Conservation (phyloP, 2,113 vertebrate species). For the Pseudopodoces humilis region DNA sequence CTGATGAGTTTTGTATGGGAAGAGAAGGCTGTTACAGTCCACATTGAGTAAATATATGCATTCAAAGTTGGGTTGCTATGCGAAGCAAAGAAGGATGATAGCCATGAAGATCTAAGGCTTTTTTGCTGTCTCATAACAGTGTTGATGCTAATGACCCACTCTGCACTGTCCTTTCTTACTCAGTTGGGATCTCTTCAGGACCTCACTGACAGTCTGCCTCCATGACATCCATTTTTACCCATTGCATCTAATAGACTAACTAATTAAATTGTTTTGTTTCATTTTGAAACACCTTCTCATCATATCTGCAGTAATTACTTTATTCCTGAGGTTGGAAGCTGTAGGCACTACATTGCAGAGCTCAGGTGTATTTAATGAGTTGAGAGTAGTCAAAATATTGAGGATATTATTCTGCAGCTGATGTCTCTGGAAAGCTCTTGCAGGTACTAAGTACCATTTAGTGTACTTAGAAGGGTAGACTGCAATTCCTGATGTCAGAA, state of each 20-base stretch:
- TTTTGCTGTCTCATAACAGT: background rate
- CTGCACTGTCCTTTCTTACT: background rate
- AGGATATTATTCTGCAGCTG: background rate
- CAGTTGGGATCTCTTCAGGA: background rate
- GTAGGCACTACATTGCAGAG: background rate
- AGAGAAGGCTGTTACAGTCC: background rate
- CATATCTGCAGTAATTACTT: background rate
- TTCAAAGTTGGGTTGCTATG: no score
- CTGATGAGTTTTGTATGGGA: background rate
- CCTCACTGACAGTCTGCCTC: background rate
- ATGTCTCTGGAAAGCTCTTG: background rate
- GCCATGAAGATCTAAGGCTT: background rate
- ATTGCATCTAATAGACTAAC: background rate
- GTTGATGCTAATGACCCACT: rapidly evolving
- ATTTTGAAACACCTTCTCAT: background rate
- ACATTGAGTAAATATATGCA: background rate
- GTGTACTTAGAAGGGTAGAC: background rate
- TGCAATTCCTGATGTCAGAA: background rate
- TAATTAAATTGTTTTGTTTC: background rate
- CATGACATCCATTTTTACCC: background rate
- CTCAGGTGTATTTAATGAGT: background rate
- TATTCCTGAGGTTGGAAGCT: background rate
- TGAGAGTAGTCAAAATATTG: conserved; percentile 9
- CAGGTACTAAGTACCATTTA: background rate
- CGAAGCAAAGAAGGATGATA: background rate